A percentile compares a stretch with the other conserved stretches of the same genome.
phyloP scores from a whole-genome alignment of 2,888 invertebrate genomes.

The Chrysolina oricalcia region DNA sequence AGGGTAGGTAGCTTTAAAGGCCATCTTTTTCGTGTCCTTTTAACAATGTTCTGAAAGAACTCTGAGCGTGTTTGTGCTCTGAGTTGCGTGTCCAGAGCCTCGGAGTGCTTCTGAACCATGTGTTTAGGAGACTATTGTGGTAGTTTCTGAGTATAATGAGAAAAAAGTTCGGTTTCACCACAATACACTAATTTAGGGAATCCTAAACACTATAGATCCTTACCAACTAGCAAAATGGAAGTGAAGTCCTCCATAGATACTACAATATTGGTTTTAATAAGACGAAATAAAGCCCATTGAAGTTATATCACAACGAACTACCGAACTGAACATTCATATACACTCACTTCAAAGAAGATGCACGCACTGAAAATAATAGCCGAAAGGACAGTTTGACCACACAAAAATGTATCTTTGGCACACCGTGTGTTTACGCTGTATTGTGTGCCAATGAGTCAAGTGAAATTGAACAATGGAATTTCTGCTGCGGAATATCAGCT shows the following conservation, averaged over 20 bases:
- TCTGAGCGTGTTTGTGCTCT: no score
- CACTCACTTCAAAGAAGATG: conserved; percentile 2
- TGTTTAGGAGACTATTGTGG: no score
- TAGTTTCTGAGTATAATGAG: no score
- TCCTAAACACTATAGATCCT: no score
- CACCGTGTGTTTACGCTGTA: background rate
- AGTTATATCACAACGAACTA: background rate
- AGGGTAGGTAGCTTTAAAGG: no score
- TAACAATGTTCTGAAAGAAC: no score
- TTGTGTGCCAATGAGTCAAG: conserved; percentile 8
- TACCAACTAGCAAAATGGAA: background rate
- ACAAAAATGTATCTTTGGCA: conserved; percentile 13
- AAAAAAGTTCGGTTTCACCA: no score
- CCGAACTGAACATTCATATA: background rate
- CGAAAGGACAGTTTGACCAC: background rate
- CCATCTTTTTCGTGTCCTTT: no score
- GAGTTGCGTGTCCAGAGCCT: no score
- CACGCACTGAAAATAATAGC: background rate
- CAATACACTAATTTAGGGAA: no score
- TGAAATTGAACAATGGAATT: conserved; percentile 5
- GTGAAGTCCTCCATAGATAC: background rate
- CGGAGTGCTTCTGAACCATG: no score
- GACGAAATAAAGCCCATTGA: background rate
- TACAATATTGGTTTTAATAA: background rate
- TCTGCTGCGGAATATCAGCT: conserved; percentile 9